Evolutionary conservation across 2,888 invertebrate species (phyloP), one percentile per base, ranked within the genome.

Genomic region (Volucella inanis): DNA sequence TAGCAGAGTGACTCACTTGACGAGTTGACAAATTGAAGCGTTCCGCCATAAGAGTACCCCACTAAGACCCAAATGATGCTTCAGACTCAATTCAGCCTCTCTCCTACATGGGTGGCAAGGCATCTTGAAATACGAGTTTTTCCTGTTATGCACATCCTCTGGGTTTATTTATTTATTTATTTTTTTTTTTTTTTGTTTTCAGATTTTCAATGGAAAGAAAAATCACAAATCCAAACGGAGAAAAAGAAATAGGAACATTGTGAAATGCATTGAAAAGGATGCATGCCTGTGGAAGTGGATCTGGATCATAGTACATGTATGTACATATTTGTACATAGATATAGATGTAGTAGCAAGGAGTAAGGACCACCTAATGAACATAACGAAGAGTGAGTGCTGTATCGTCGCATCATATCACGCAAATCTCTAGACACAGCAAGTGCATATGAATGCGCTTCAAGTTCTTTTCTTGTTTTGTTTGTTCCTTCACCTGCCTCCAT

Each of bases 371-470:
- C 81, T 85, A 81, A 85, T 81, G 81, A 85, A 81, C 67, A 72
- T 85, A 85, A 85, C 85, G 76, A 85, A 85, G 85, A 81, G 76
- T 77, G 85, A 85, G 85, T 85, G 85, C 68, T 85, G 85, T 71
- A 81, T 81, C 85, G 81, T 81, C 81, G 76, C 79, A 84, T 79
- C 79, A 84, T 72, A 76, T 81, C 81, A 85, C 85, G 85, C 85
- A 85, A 85, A 81, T 77, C 84, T 77, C 85, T 81, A 85, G 85
- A 85, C 75, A 72, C 85, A 85, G 81, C 85, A 85, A 76, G 85
- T 85, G 85, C 85, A 85, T 81, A 85, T 81, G 85, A 85, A 85
- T 85, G 85, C 81, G 85, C 85, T 81, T 81, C 81, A 85, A 81
- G 76, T 85, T 57, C 50, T 80, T 79, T 84, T 70, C 72, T 84